Evolutionary conservation across 92 coral and sea anemone genomes (phyloP).

Genomic region (Nematostella vectensis): DNA sequence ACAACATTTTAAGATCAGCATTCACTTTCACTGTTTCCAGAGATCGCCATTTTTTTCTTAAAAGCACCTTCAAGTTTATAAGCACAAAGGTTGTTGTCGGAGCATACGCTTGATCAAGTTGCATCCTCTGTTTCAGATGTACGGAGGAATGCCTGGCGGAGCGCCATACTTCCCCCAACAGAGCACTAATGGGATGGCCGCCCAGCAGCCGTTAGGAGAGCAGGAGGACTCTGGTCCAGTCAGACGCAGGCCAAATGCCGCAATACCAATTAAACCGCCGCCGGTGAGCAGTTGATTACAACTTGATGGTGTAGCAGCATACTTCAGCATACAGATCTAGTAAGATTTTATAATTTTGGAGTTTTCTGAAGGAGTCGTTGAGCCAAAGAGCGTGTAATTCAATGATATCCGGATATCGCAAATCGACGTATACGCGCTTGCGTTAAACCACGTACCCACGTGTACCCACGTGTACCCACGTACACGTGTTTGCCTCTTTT

Average conservation of each 20-base stretch:
- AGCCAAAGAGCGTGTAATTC: too few species aligned
- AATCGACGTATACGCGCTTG: too few species aligned
- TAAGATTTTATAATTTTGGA: too few species aligned
- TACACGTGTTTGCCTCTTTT: too few species aligned
- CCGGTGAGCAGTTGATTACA: conserved; percentile 46
- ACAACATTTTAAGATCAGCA: background rate
- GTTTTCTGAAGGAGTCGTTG: too few species aligned
- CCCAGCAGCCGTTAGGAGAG: conserved; percentile 21
- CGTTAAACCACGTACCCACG: too few species aligned
- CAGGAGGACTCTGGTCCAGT: conserved; percentile 26
- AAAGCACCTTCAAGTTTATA: too few species aligned
- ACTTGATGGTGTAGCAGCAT: too few species aligned
- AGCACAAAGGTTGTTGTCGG: background rate
- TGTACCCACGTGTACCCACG: too few species aligned
- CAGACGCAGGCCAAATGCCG: conserved; percentile 50
- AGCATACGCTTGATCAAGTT: too few species aligned
- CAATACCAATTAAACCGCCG: conserved; percentile 56
- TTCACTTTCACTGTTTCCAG: background rate
- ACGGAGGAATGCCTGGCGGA: conserved; percentile 27
- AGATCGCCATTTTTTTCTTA: background rate
- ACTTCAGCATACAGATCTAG: too few species aligned
- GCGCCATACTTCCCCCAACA: conserved; percentile 34
- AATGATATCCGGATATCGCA: too few species aligned
- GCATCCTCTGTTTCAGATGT: conserved; percentile 26
- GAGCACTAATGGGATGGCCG: background rate